Conservation (phyloP, 2,797 vertebrate species). For the Hippocampus kuda region DNA sequence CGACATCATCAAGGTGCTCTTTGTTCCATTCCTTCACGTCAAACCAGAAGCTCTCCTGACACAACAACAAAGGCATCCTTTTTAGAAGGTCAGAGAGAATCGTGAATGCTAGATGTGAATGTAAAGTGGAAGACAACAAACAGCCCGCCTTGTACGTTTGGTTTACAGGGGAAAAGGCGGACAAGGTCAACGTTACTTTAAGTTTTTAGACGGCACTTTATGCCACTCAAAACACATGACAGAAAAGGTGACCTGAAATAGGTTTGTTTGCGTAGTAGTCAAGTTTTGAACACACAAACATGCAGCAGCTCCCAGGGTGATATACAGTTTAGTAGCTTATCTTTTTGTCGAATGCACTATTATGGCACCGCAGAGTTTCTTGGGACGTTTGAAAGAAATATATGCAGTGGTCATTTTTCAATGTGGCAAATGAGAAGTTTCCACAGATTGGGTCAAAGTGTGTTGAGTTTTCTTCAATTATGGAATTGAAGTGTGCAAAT, state of each 20-base stretch:
- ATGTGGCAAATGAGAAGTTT: background rate
- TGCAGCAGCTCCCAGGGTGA: background rate
- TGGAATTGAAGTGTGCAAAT: background rate
- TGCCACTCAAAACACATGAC: background rate
- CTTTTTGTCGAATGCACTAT: background rate
- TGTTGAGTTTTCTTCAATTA: background rate
- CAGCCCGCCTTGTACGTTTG: too few species aligned
- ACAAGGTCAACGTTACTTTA: conserved; percentile 17
- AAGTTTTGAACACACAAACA: background rate
- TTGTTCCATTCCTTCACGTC: conserved; percentile 35
- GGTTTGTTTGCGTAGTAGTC: background rate
- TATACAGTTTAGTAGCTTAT: background rate
- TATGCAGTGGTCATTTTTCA: background rate
- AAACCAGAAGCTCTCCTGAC: conserved; percentile 31
- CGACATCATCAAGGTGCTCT: conserved; percentile 39
- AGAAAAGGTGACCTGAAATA: background rate
- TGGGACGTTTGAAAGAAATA: background rate
- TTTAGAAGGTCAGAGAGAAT: background rate
- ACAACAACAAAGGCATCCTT: conserved; percentile 30
- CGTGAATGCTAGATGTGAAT: background rate
- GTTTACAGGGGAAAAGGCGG: conserved; percentile 3
- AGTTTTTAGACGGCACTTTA: background rate
- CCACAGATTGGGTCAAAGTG: background rate
- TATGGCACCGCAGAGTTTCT: background rate
- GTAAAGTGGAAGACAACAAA: background rate